Percentiles rank a stretch among this genome's conserved stretches.
These are phyloP conservation scores for Rhipidura dahli DNA, from an alignment of 2,113 vertebrate species.

Conservation along the genomic window DNA sequence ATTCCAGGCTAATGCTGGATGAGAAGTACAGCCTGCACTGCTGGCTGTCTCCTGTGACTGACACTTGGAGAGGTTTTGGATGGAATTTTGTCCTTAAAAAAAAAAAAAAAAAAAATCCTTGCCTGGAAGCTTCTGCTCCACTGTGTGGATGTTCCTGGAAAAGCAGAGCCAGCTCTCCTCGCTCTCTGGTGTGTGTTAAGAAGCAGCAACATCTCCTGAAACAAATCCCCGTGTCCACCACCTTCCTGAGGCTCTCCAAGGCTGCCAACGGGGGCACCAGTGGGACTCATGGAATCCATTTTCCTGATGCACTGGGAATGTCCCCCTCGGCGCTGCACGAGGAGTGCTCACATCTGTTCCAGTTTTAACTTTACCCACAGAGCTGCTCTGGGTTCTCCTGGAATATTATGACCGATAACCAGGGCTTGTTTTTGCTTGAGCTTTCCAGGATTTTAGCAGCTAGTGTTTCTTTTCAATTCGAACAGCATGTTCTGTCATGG, in stretches of 20 bases:
- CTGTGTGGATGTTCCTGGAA: neutral
- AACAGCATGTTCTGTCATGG: slow-evolving; percentile 59
- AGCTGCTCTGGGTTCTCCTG: slow-evolving; percentile 16
- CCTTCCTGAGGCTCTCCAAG: neutral
- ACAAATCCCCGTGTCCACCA: neutral
- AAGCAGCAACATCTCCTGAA: neutral
- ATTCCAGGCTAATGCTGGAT: neutral
- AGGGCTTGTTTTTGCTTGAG: slow-evolving; percentile 31
- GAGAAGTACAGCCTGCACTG: neutral
- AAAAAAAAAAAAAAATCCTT: neutral
- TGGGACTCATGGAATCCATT: neutral
- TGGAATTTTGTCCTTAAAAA: neutral
- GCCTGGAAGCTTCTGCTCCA: neutral
- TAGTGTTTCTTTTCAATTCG: slow-evolving; percentile 41
- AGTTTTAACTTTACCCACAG: neutral
- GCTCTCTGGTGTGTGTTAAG: neutral
- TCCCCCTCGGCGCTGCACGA: rapidly evolving
- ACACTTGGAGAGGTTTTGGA: neutral
- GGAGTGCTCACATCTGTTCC: neutral
- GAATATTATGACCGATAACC: slow-evolving; percentile 32
- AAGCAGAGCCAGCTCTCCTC: neutral
- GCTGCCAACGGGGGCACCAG: neutral
- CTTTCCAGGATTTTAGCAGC: slow-evolving; percentile 62
- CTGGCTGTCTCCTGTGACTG: neutral
- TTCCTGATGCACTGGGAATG: neutral